Percentiles rank a stretch among this genome's conserved stretches.
phyloP scores from a whole-genome alignment of 2,888 invertebrate genomes.

The Leucophenga montana region DNA sequence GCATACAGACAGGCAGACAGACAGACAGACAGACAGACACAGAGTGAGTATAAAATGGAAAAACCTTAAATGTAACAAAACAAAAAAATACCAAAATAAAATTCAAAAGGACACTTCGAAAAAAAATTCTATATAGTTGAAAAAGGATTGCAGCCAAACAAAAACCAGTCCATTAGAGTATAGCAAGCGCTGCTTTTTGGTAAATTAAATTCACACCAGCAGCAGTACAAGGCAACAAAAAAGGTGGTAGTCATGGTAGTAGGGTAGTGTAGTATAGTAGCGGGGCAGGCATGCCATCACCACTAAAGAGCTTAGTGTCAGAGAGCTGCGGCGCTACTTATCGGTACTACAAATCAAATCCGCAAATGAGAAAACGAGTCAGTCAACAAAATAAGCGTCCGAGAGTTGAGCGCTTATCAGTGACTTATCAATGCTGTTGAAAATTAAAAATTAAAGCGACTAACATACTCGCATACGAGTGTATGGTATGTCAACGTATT shows the following conservation, averaged over 20 bases:
- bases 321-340: not conserved
- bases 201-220: conserved; percentile 64
- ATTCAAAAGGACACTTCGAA: not conserved
- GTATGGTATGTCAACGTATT: conserved; percentile 11
- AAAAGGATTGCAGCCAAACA: conserved; percentile 49
- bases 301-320: conserved; percentile 40
- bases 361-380: conserved; percentile 50
- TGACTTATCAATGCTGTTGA: conserved; percentile 27
- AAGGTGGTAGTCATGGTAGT: conserved; percentile 50
- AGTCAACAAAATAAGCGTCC: conserved; percentile 45
- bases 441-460: not conserved
- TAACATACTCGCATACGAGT: not conserved
- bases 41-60: conserved; percentile 22
- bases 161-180: not conserved
- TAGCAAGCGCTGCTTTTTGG: conserved; percentile 50
- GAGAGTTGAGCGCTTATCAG: conserved; percentile 35
- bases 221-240: conserved; percentile 38
- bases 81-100: not conserved
- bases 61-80: conserved; percentile 46
- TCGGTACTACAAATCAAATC: conserved; percentile 54
- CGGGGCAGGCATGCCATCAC: conserved; percentile 25
- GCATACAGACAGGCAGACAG: too few species aligned
- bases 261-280: conserved; percentile 9
- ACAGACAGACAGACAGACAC: too few species aligned
- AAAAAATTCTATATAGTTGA: not conserved